Percentiles rank a stretch among this genome's conserved stretches.
Conservation (phyloP, 1,140 invertebrate species). For the Capitella teleta region DNA sequence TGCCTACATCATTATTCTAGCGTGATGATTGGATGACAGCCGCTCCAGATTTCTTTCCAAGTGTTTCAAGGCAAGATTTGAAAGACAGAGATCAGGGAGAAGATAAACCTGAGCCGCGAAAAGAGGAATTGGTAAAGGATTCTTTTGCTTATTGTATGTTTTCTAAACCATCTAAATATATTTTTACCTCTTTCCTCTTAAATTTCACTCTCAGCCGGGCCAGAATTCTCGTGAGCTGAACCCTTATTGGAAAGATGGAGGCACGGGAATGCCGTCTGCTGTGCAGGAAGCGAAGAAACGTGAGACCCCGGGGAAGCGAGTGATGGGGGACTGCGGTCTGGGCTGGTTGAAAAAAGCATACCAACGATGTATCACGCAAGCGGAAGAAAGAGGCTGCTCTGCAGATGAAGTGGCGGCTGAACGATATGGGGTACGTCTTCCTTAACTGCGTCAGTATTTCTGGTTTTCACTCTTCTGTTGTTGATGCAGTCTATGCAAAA, state of each 20-base stretch:
- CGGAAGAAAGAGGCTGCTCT: slow-evolving; percentile 45
- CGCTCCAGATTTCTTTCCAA: slow-evolving; percentile 24
- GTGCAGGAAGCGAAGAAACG: slow-evolving; percentile 20
- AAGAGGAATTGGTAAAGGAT: slow-evolving; percentile 1
- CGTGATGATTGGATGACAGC: slow-evolving; percentile 39
- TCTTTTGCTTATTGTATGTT: not conserved
- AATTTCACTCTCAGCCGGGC: slow-evolving; percentile 48
- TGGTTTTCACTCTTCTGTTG: not conserved
- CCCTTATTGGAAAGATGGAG: slow-evolving; percentile 84
- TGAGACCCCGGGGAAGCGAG: slow-evolving; percentile 11
- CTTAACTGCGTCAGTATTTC: too few species aligned
- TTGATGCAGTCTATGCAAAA: not conserved
- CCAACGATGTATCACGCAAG: slow-evolving; percentile 49
- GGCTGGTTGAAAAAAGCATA: slow-evolving; percentile 51
- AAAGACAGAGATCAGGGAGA: slow-evolving; percentile 22
- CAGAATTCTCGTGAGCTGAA: slow-evolving; percentile 69
- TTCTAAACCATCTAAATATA: too few species aligned
- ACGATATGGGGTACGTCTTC: slow-evolving; percentile 55
- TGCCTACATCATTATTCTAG: slow-evolving; percentile 17
- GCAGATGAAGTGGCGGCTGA: slow-evolving; percentile 53
- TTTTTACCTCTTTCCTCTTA: not conserved
- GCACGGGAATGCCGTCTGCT: slow-evolving; percentile 58
- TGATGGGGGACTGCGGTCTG: slow-evolving; percentile 40
- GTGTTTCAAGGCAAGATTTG: slow-evolving; percentile 27
- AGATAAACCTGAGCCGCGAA: slow-evolving; percentile 15